Base-by-base conservation (phyloP, 2,113 vertebrate species). In the Polypterus senegalus region DNA sequence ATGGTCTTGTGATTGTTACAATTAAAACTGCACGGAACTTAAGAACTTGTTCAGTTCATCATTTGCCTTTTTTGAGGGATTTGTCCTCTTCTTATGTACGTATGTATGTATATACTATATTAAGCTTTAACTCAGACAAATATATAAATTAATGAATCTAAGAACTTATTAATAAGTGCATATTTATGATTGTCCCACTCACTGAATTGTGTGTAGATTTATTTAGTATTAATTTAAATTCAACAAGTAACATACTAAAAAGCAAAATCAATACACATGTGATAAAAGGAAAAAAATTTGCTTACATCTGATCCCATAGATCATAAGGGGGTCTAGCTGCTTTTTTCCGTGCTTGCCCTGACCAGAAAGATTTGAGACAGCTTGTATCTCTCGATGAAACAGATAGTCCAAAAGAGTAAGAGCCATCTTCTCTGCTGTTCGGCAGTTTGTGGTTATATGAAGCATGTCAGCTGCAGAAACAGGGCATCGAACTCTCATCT, bases 331-430 rank as follows among this genome's bases (percentile, higher is more conserved):
- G 67, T 99, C 96, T 3, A 98, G 88, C 72, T 99, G 96, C 69
- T 97, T 98, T 80, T 99, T 99, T 70, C 96, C 93, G 0, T 97
- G 96, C 74, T 97, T 97, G 43, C 94, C 95, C 69, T 97, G 96
- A 45, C 96, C 96, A 0, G 96, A 98, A 4, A 98, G 91, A 80
- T 99, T 99, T 72, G 94, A 98, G 73, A 97, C 91, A 3, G 96
- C 96, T 74, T 99, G 95, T 67, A 98, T 85, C 74, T 99, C 96
- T 0, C 96, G 89, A 68, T 98, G 95, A 69, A 99, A 98, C 44
- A 99, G 88, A 71, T 99, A 97, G 69, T 99, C 96, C 9, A 99
- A 80, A 67, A 99, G 76, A 0, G 96, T 99, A 47, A 98, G 81
- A 0, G 95, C 95, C 95, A 99, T 97, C 80, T 99, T 99, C 84